Evolutionary conservation across 2,113 vertebrate species (phyloP).

Genomic region (Bolborhynchus lineola): DNA sequence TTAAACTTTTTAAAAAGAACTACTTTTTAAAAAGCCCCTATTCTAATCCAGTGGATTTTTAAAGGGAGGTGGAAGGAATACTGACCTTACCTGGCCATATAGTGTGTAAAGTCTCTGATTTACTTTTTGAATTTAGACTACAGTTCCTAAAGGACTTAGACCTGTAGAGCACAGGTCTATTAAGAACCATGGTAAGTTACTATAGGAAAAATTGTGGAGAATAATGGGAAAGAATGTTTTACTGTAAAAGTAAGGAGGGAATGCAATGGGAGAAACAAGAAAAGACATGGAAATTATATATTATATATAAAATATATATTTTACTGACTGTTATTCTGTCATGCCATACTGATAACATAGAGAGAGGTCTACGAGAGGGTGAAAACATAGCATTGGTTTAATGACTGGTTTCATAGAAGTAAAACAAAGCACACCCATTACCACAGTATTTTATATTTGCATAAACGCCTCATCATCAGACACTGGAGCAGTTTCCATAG

Average conservation of each 20-base stretch:
- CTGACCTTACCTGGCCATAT: background rate
- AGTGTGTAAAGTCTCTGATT: background rate
- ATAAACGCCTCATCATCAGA: background rate
- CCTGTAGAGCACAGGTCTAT: background rate
- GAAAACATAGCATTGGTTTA: background rate
- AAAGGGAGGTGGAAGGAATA: background rate
- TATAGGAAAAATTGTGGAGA: background rate
- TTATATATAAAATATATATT: background rate
- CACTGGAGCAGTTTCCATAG: background rate
- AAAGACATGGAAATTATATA: background rate
- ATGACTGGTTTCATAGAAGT: background rate
- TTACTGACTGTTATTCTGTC: background rate
- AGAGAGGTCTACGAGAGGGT: background rate
- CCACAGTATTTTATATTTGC: background rate
- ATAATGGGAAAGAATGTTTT: background rate
- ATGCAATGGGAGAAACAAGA: background rate
- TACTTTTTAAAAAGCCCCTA: background rate
- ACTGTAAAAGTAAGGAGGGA: background rate
- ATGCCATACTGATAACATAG: background rate
- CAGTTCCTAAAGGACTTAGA: background rate
- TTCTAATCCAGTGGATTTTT: background rate
- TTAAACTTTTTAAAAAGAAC: background rate
- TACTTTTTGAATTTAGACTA: background rate
- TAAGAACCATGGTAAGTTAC: background rate
- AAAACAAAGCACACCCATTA: background rate